Evolutionary conservation across 2,797 vertebrate genomes (phyloP), one percentile per base, ranked within the genome.

Genomic region (Australoheros facetus): DNA sequence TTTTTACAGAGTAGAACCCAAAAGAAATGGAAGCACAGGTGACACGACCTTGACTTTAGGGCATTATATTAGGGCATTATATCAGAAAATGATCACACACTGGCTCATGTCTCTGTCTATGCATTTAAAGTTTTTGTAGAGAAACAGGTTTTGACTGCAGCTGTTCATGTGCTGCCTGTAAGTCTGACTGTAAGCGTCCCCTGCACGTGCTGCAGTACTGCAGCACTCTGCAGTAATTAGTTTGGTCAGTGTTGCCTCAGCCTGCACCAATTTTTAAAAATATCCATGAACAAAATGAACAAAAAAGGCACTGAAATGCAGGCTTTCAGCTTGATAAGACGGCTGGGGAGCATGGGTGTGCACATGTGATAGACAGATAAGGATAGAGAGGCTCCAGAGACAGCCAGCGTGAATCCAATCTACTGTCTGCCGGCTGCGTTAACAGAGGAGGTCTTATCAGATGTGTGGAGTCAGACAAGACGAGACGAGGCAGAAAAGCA

Each of bases 401-500:
- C 66, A 79, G 66, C 71, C 71, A 78, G 84, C 72, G 56, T 73
- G 70, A 85, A 74, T 85, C 74, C 73, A 89, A 85, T 87, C 82
- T 86, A 87, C 74, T 74, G 87, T 89, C 85, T 91, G 87, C 78
- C 7, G 12, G 75, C 77, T 87, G 85, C 89, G 87, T 89, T 84
- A 82, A 79, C 73, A 88, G 64, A 83, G 78, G 55, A 81, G 84
- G 59, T 89, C 88, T 89, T 90, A 92, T 94, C 89, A 91, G 90
- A 90, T 90, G 75, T 53, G 71, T 56, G 73, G 48, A 71, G 77
- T 81, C 81, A 82, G 84, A 80, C 73, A 71, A 75, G 83, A 56
- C 75, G 81, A 75, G 83, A 56, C 75, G 81, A 90, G 82, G 69
- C 69, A 71, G 59, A 82, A 75, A 56, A 23, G 17, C 75, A 66